phyloP scores from a whole-genome alignment of 1,140 invertebrate species.

The Aphaenogaster floridana region DNA sequence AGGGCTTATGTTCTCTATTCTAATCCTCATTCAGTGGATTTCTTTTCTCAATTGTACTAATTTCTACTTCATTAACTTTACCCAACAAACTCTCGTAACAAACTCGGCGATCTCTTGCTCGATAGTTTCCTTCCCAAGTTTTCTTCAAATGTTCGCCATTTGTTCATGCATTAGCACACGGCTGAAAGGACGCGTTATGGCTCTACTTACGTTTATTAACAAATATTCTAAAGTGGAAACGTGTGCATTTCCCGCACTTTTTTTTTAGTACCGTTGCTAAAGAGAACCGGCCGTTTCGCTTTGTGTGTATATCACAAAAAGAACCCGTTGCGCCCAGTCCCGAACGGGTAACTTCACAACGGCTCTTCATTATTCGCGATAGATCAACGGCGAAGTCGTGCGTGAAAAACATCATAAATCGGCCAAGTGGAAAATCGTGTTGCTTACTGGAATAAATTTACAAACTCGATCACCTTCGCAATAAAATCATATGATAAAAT shows the following conservation, averaged over 20 bases:
- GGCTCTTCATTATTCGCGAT: conserved; percentile 50
- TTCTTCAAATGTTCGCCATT: conserved; percentile 38
- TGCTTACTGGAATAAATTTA: conserved; percentile 30
- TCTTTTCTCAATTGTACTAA: neutral
- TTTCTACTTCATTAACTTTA: conserved; percentile 10
- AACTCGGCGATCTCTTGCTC: neutral
- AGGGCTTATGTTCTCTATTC: neutral
- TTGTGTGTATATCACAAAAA: conserved; percentile 16
- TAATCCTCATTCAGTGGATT: neutral
- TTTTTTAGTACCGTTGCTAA: conserved; percentile 45
- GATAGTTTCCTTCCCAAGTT: conserved; percentile 16
- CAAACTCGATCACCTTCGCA: neutral
- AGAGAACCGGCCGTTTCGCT: conserved; percentile 11
- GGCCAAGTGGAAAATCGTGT: conserved; percentile 47
- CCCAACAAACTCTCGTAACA: neutral
- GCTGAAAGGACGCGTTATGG: conserved; percentile 1
- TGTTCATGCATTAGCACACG: conserved; percentile 66
- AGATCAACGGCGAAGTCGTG: conserved; percentile 37
- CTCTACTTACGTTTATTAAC: conserved; percentile 64
- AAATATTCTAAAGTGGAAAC: conserved; percentile 64
- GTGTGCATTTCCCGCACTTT: conserved; percentile 34
- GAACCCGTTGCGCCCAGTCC: neutral
- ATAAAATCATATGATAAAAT: neutral
- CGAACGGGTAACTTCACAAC: conserved; percentile 16
- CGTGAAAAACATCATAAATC: conserved; percentile 61